Base-by-base conservation (phyloP, 2,888 invertebrate genomes). In the Drosophila seclusa region DNA sequence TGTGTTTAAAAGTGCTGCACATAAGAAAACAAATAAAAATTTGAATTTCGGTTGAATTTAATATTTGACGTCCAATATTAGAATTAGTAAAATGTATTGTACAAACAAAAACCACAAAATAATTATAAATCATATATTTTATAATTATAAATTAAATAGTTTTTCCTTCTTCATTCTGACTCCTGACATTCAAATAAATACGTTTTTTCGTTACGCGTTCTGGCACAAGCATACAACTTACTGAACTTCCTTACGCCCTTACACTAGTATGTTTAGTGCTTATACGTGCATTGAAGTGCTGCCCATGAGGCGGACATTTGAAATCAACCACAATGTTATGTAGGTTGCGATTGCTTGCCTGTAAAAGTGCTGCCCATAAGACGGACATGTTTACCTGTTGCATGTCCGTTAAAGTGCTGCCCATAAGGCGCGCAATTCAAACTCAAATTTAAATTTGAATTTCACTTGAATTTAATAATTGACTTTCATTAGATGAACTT, bases 41-140 rank as follows among this genome's bases (percentile, higher is more conserved):
- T 38, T 24, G 2, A 40, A 50, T 24, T 64, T 38, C 31, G 34
- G 21, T 59, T 55, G 34, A 31, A 18, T 77, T 66, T 27, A 55
- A 52, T 78, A 58, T 45, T 54, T 54, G 24, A 45, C 24, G 18
- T 27, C 21, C 24, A 24, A 67, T 55, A 58, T 75, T 38, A 54
- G 13, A 62, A 69, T 64, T 71, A 76, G 67, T 66, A 53, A 40
- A 27, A 72, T 65, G 27, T 73, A 80, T 80, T 61, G 48, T 80
- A 85, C 76, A 85, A 71, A 64, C 72, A 71, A n/a, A 48, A 48
- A 38, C 82, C 71, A 87, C 48, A 71, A 72, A 77, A 79, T 79
- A 76, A 68, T 84, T 79, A 71, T 67, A 70, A 74, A 61, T 73
- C 73, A 31, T 10, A 31, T 31, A 10, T 10, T 31, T 31, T 31